Evolutionary conservation across 2,797 vertebrate genomes (phyloP), one percentile per base, ranked within the genome.

Genomic region (Eospalax fontanierii): DNA sequence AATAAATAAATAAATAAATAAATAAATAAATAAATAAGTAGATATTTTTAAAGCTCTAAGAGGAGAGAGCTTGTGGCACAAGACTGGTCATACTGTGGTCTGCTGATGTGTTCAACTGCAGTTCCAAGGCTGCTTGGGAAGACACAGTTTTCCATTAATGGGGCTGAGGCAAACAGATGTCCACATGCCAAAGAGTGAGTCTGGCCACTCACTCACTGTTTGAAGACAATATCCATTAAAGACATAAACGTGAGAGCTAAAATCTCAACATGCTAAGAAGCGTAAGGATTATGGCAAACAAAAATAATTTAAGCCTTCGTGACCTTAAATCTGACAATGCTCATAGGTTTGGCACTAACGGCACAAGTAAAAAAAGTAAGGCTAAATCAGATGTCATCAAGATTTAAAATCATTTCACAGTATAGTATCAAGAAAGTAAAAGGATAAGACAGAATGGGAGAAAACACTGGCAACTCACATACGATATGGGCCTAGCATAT

Each of bases 331-430:
- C 28, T 33, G 59, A 79, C 40, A 30, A 11, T 30, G 24, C 46
- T 74, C 65, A 87, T 74, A 38, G 35, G 74, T 81, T 22, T 33
- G 40, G 73, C 79, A 85, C 26, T 33, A 63, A 93, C 95, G 81
- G n/a, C 57, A 70, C 28, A 79, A 70, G 90, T n/a, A 87, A 84
- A 81, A 54, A 90, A 66, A 80, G 40, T 19, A 40, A 16, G n/a
- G 54, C 68, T 33, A 83, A 82, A 33, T 11, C 22, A 14, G 61
- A 86, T 35, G 65, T 75, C 21, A 63, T 66, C 61, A 89, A 73
- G 89, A 83, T 79, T 61, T 30, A 93, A 87, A 87, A 70, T n/a
- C 46, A 33, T 16, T 87, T 76, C 74, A 57, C 65, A 87, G 65
- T 38, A 66, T 43, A 68, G 30, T 35, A 68, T 4, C 19, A 28